phyloP scores from a whole-genome alignment of 2,888 invertebrate species.

The Stenchaetothrips biformis region DNA sequence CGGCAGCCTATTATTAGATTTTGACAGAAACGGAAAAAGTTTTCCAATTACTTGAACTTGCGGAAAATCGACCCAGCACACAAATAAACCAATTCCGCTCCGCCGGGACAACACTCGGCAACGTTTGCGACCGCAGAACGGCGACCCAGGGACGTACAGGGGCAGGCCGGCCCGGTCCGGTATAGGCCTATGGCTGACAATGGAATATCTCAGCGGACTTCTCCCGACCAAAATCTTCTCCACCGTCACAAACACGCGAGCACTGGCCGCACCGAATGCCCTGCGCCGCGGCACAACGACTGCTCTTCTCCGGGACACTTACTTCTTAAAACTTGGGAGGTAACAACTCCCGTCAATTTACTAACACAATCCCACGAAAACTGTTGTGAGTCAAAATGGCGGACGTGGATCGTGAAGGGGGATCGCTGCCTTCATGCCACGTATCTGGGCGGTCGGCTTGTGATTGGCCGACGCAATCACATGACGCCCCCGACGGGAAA shows the following conservation, averaged over 20 bases:
- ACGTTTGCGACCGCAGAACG: neutral
- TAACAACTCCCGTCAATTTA: slow-evolving; percentile 17
- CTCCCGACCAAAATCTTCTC: neutral
- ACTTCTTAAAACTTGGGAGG: neutral
- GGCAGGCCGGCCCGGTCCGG: slow-evolving; percentile 9
- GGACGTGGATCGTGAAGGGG: slow-evolving; percentile 64
- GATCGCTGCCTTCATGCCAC: slow-evolving; percentile 69
- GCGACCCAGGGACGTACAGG: neutral
- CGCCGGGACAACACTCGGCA: neutral
- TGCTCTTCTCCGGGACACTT: neutral
- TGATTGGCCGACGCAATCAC: neutral
- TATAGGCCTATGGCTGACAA: slow-evolving; percentile 23
- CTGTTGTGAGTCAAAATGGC: slow-evolving; percentile 58
- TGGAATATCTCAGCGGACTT: neutral
- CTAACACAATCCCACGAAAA: slow-evolving; percentile 17
- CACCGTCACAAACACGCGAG: neutral
- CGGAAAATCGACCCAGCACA: neutral
- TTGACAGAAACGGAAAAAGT: neutral
- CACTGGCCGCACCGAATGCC: neutral
- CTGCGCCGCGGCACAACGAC: neutral
- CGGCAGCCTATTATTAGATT: slow-evolving; percentile 15
- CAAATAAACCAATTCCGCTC: neutral
- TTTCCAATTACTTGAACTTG: neutral
- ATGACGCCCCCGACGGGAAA: neutral
- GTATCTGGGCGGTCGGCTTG: slow-evolving; percentile 54